Percentiles rank a stretch among this genome's conserved stretches.
Conservation (phyloP, 2,888 invertebrate species). For the Microchrysa polita region DNA sequence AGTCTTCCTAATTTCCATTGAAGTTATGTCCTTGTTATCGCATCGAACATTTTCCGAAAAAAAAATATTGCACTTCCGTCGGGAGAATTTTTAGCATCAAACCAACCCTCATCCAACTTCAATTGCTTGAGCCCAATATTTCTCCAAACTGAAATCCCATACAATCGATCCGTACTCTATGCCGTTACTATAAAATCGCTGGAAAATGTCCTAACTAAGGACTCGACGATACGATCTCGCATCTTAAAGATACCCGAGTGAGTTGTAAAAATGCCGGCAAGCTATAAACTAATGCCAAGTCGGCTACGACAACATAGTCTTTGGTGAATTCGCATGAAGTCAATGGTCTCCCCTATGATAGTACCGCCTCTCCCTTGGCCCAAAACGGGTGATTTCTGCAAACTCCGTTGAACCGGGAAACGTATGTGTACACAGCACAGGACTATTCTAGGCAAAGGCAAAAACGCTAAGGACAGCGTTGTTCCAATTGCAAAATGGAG, state of each 20-base stretch:
- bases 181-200: slow-evolving; percentile 20
- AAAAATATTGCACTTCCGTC: background rate
- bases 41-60: background rate
- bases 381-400: background rate
- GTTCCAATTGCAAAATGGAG: slow-evolving; percentile 32
- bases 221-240: slow-evolving; percentile 13
- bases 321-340: background rate
- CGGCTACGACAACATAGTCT: background rate
- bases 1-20: too few species aligned
- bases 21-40: background rate
- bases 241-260: slow-evolving; percentile 38
- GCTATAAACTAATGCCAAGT: slow-evolving; percentile 33
- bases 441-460: too few species aligned
- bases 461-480: slow-evolving; percentile 3
- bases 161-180: slow-evolving; percentile 11
- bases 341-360: slow-evolving; percentile 9
- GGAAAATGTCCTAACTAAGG: slow-evolving; percentile 20
- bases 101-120: too few species aligned
- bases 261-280: slow-evolving; percentile 40
- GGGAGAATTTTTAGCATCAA: background rate
- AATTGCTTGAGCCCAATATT: background rate
- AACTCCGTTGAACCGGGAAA: background rate
- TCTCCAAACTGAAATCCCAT: background rate
- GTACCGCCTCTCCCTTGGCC: too few species aligned
- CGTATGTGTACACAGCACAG: background rate